Evolutionary conservation across 1,140 invertebrate species (phyloP), one percentile per base, ranked within the genome.

Genomic region (Drosophila virilis): DNA sequence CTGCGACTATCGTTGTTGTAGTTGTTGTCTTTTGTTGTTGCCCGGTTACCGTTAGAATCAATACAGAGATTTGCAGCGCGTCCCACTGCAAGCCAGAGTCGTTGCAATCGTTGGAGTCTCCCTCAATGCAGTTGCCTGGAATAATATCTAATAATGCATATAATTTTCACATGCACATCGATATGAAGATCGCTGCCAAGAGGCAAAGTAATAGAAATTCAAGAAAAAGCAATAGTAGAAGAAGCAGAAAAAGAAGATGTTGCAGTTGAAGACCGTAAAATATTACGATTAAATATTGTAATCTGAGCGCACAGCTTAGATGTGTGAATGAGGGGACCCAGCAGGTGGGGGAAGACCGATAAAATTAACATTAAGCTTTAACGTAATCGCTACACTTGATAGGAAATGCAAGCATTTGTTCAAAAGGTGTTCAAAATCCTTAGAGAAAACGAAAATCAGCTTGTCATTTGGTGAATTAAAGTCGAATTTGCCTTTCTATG

Each of bases 91-190:
- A 51, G n/a, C n/a, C n/a, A 38, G 32, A 40, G 17, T 40, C 38
- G 38, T 9, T 43, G 54, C n/a, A 28, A 28, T 38, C 4, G 35
- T 9, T 10, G 37, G 8, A 22, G 45, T 22, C 50, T 51, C 32
- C 7, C 28, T 9, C 28, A 51, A 13, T 51, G 28, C 50, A 33
- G 32, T 52, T 13, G 32, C 50, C 38, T 35, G 50, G 78, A 82
- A 89, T 86, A 86, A 86, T 88, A 89, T 88, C 77, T 80, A 88
- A 88, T 89, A 88, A 88, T 88, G 84, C 84, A 88, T 86, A 86
- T 86, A 86, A 86, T 86, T 88, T 86, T 77, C 79, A 77, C 83
- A 88, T 79, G 73, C 65, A 88, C 80, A 73, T 66, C 74, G 67
- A 82, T 82, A 67, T 76, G 52, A 67, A 35, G 17, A 55, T 13